Base-by-base conservation (phyloP, 2,888 invertebrate species). In the Tyria jacobaeae region DNA sequence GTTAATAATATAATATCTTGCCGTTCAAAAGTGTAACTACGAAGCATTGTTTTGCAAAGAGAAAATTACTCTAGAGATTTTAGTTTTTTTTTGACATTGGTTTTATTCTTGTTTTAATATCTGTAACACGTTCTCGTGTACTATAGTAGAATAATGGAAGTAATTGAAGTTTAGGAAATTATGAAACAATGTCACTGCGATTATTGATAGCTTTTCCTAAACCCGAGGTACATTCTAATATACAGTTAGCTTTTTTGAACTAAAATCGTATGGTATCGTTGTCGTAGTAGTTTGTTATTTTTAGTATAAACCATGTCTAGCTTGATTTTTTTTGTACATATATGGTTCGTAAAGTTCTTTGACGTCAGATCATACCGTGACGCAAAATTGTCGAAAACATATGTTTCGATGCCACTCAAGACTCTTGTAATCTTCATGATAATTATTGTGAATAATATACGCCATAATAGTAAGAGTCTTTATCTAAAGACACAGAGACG, bases 351-450 rank as follows among this genome's bases (percentile, higher is more conserved):
- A 7, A 31, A 39, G 15, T 25, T 50, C 51, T 24, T 27, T 66
- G 68, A 68, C 71, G 74, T 66, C 74, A 70, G 50, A 34, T 17
- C 47, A 57, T 56, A 39, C 44, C 37, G 57, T 69, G 66, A 72
- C 54, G 60, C 63, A 61, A 34, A 34, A 57, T 24, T 34, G 27
- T 48, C 17, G 12, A 41, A 17, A 24, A 35, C 52, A 59, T 37
- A 25, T 62, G 37, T 62, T 49, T 48, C 50, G 12, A 44, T 21
- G 44, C 6, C 34, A 51, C 34, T 21, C 21, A 21, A n/a, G 50
- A 14, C 21, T 34, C 31, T 2, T 21, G 15, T 44, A 15, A 53
- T 53, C 37, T 39, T n/a, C n/a, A 25, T n/a, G 39, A 21, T 44
- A 17, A 44, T 17, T 44, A 12, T 1, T 10, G 7, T 31, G 27